Base-by-base conservation (phyloP, 2,888 invertebrate genomes). In the Pyrrhia umbra region DNA sequence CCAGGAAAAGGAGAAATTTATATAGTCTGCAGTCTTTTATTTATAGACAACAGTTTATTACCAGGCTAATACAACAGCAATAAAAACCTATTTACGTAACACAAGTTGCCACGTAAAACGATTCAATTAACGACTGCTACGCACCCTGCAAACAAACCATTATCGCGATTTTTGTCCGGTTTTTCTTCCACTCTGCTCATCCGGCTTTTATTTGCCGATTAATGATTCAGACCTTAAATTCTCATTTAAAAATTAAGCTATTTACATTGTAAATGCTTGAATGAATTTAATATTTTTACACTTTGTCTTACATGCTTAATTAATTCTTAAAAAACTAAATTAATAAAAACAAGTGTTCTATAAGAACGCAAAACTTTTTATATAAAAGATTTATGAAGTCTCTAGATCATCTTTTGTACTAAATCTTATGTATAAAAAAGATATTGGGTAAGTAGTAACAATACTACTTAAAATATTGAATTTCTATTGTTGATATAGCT, bases 221-320 rank as follows among this genome's bases (percentile, higher is more conserved):
- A 76, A 79, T 79, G 61, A 71, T 80, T 77, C 68, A 68, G 61
- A 61, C 46, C 51, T 47, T 76, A 71, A 55, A 76, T 68, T 59
- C 58, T 56, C 54, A 60, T 80, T 66, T 56, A 61, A 43, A 40
- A 62, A 59, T 77, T 77, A 76, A 60, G 68, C 45, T 77, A 37
- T 57, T 75, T 37, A 47, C 47, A 56, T 37, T 74, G 47, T 52
- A 34, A 47, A 18, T 20, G 6, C 18, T 60, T 34, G 23, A 62
- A 76, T 46, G 21, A 40, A 62, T 61, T 27, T 18, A 75, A 75
- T 45, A 21, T 55, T 55, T 73, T 67, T 23, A 46, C 40, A 47
- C 55, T 74, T 15, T 20, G 21, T 45, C 5, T 75, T 34, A 46
- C 30, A 50, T n/a, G 68, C 20, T 25, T 16, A 25, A 27, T 39